Evolutionary conservation across 2,797 vertebrate genomes (phyloP).

Genomic region (Poeciliopsis turneri): DNA sequence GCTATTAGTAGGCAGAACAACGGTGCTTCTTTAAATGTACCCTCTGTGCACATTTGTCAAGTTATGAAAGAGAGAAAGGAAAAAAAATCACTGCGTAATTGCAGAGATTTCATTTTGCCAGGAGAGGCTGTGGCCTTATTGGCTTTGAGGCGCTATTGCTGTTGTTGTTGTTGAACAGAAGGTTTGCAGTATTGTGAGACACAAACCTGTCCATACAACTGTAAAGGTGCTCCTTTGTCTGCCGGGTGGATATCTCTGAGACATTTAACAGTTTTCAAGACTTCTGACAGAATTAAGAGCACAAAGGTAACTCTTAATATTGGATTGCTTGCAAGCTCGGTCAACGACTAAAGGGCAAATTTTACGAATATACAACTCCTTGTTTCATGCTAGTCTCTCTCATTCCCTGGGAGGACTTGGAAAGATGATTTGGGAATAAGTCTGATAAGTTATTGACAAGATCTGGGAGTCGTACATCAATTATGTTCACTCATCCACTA

Average conservation of each 20-base stretch:
- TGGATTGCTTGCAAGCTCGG: too few relatives aligned
- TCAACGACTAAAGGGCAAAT: conserved; percentile 8
- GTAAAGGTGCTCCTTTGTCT: conserved; percentile 30
- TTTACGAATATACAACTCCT: too few relatives aligned
- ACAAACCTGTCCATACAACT: conserved; percentile 39
- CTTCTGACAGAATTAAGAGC: conserved; percentile 52
- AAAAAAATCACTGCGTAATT: conserved; percentile 20
- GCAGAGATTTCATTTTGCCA: conserved; percentile 37
- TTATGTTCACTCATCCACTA: too few relatives aligned
- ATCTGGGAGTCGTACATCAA: too few relatives aligned
- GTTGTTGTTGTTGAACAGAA: neutral
- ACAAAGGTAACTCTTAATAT: conserved; percentile 13
- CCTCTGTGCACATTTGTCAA: conserved; percentile 64
- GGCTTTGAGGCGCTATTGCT: conserved; percentile 3
- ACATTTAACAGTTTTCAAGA: conserved; percentile 26
- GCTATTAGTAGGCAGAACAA: conserved; percentile 76
- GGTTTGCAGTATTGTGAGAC: conserved; percentile 14
- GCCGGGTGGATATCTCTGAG: conserved; percentile 35
- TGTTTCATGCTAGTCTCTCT: too few relatives aligned
- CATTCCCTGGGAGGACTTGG: too few relatives aligned
- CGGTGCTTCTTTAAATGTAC: conserved; percentile 76
- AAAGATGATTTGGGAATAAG: too few relatives aligned
- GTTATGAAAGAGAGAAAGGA: conserved; percentile 2
- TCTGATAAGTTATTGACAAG: too few relatives aligned
- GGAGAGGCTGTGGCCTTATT: conserved; percentile 29